Evolutionary conservation across 2,113 vertebrate species (phyloP).

Genomic region (Callionymus lyra): DNA sequence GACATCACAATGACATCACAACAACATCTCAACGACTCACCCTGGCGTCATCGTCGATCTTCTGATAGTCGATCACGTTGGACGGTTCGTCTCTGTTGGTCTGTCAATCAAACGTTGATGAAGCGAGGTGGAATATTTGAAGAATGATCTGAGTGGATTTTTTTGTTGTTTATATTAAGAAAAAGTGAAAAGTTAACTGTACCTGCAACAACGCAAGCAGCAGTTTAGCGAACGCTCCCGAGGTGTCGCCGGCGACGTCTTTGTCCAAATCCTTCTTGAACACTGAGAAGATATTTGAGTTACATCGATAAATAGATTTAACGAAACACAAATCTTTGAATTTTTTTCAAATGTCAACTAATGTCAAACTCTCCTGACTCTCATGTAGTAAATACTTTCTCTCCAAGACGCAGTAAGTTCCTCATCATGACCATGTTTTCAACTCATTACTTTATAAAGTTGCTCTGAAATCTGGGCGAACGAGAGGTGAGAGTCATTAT

Average conservation of each 20-base stretch:
- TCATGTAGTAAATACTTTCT: no score
- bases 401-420: no score
- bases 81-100: slow-evolving; percentile 77
- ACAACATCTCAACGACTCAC: no score
- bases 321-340: no score
- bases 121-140: neutral
- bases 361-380: no score
- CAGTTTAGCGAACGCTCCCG: slow-evolving; percentile 88
- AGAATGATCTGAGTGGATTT: neutral
- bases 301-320: no score
- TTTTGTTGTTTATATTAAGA: neutral
- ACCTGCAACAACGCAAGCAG: slow-evolving; percentile 88
- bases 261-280: slow-evolving; percentile 95
- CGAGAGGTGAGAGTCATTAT: no score
- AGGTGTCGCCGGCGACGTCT: slow-evolving; percentile 88
- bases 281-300: slow-evolving; percentile 57
- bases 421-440: no score
- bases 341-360: no score
- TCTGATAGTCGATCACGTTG: slow-evolving; percentile 81
- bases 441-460: neutral
- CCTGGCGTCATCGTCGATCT: slow-evolving; percentile 86
- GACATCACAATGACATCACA: no score
- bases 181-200: neutral
- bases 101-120: slow-evolving; percentile 47
- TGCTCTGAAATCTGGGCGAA: no score